Evolutionary conservation across 2,113 vertebrate genomes (phyloP), one percentile per base, ranked within the genome.

Genomic region (Microtus ochrogaster): DNA sequence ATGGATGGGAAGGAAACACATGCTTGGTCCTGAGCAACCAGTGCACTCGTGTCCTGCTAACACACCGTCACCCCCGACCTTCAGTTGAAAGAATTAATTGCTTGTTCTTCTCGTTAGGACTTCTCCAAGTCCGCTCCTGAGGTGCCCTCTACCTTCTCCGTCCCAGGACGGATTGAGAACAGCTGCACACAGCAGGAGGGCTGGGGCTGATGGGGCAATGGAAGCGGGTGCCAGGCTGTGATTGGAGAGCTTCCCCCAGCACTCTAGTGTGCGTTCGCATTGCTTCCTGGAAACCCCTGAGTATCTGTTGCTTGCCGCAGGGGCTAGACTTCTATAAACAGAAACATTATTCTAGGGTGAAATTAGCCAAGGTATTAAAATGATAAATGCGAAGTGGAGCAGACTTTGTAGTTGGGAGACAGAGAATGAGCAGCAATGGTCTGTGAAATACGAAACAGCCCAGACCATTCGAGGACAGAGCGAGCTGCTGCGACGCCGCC

Each of bases 181-280:
- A 99, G 98, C 99, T 99, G 99, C 97, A 98, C 98, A 94, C 98
- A 98, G 98, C 95, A 12, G 98, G 98, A 94, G 83, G 97, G 97
- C 93, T 96, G 97, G 97, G 97, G 90, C 97, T 97, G 97, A 96
- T 92, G 41, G 93, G 89, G 97, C 94, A 66, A 91, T 94, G 82
- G 96, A 92, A 97, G 83, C 97, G 82, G 22, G 63, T 86, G 92
- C 89, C 96, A 96, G 96, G 97, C 95, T 98, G 91, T 98, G 83
- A 97, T 65, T 97, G 98, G 97, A 98, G 70, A 92, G 41, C 52
- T 91, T 97, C 91, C 94, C 84, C 96, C 87, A 36, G 96, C 91
- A 84, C 93, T 96, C 94, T 78, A 68, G 91, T 94, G 85, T 78
- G 96, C 88, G 91, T 97, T 98, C 97, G 94, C 93, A 77, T 85